A percentile compares a stretch with the other conserved stretches of the same genome.
phyloP scores from a whole-genome alignment of 1,140 invertebrate genomes.

The Aphidius ervi region DNA sequence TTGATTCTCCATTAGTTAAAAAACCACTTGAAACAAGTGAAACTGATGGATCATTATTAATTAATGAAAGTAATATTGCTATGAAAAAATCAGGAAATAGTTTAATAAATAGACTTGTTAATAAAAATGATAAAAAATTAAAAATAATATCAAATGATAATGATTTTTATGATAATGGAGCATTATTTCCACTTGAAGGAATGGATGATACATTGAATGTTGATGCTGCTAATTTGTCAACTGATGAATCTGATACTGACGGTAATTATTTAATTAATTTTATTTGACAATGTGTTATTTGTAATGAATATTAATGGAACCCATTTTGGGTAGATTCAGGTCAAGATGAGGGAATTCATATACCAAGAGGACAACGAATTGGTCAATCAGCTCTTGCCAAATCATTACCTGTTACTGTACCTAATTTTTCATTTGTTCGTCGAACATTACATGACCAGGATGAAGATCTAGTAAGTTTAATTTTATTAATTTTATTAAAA shows the following conservation, averaged over 20 bases:
- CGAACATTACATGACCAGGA: constrained; percentile 44
- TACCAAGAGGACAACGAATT: constrained; percentile 41
- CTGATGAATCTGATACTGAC: constrained; percentile 53
- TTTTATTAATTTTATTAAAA: not conserved
- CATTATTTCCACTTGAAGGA: constrained; percentile 54
- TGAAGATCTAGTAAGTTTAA: constrained; percentile 44
- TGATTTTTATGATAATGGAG: constrained; percentile 50
- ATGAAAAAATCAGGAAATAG: not conserved
- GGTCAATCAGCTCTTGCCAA: constrained; percentile 51
- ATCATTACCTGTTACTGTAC: constrained; percentile 57
- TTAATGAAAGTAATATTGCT: not conserved
- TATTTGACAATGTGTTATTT: not conserved
- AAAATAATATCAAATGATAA: constrained; percentile 27
- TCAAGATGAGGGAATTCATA: constrained; percentile 51
- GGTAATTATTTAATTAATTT: constrained; percentile 35
- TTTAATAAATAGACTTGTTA: constrained; percentile 15
- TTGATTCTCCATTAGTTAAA: too few species aligned
- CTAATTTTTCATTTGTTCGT: constrained; percentile 46
- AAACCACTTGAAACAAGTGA: too few species aligned
- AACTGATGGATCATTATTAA: too few species aligned
- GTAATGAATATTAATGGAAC: constrained; percentile 11
- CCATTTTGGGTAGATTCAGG: constrained; percentile 39
- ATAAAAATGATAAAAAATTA: constrained; percentile 21
- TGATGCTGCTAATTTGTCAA: constrained; percentile 38
- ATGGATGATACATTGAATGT: constrained; percentile 47